Percentiles rank a stretch among this genome's conserved stretches.
Evolutionary conservation across 2,113 vertebrate genomes (phyloP).

Genomic region (Lasiurus cinereus): DNA sequence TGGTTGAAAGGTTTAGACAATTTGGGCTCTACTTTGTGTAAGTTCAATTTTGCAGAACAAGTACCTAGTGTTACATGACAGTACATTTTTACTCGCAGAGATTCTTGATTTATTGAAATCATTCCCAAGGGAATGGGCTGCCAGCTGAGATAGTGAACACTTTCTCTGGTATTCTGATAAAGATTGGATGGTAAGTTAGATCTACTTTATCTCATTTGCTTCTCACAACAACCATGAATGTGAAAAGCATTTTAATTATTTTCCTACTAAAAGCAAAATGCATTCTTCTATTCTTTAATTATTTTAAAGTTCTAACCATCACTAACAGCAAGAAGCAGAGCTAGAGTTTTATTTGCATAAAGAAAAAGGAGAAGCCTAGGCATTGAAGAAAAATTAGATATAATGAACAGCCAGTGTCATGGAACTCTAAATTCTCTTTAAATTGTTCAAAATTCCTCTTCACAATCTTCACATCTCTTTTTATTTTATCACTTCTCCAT

Average conservation of each 20-base stretch:
- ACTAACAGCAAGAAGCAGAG: neutral
- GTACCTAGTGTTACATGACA: neutral
- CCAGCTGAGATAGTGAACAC: neutral
- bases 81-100: neutral
- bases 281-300: neutral
- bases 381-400: conserved; percentile 28
- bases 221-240: neutral
- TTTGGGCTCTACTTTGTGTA: neutral
- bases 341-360: neutral
- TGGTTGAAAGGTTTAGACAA: neutral
- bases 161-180: neutral
- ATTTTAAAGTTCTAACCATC: neutral
- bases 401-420: neutral
- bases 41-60: conserved; percentile 11
- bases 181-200: neutral
- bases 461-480: neutral
- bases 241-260: neutral
- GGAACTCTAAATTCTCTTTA: neutral
- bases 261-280: conserved; percentile 6
- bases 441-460: neutral
- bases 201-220: conserved; percentile 10
- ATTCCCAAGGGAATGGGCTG: neutral
- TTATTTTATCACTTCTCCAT: neutral
- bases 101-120: neutral
- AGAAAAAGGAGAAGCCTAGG: neutral